Conservation (phyloP, 2,113 vertebrate genomes). For the Laticauda colubrina region DNA sequence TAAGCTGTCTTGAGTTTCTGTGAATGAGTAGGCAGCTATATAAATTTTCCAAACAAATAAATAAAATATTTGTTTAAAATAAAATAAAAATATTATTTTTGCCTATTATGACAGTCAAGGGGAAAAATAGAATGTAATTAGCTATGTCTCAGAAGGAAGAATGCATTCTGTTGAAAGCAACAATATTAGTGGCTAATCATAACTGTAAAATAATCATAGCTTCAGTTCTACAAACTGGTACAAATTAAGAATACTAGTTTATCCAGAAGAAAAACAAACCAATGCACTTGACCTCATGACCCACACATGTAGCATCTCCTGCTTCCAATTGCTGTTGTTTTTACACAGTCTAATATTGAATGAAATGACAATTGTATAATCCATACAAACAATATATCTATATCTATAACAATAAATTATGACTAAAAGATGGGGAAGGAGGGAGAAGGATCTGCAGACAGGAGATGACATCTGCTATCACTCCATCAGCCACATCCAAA, state of each 20-base stretch:
- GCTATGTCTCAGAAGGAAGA: not conserved
- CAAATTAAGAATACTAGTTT: not conserved
- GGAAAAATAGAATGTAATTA: not conserved
- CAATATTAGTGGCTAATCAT: not conserved
- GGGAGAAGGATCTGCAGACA: not conserved
- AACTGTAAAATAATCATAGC: not conserved
- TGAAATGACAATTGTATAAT: slow-evolving; percentile 14
- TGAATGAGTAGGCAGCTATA: too few relatives aligned
- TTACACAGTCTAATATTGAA: slow-evolving; percentile 15
- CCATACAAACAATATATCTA: not conserved
- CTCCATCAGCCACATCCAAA: not conserved
- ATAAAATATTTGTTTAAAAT: too few relatives aligned
- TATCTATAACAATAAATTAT: not conserved
- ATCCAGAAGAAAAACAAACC: not conserved
- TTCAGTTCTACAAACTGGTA: not conserved
- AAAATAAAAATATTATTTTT: not conserved
- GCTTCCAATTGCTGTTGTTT: slow-evolving; percentile 5
- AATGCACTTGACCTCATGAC: not conserved
- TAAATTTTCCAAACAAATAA: not conserved
- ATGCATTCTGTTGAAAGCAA: not conserved
- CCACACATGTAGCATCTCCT: not conserved
- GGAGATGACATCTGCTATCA: not conserved
- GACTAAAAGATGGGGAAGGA: not conserved
- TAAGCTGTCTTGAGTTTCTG: too few relatives aligned
- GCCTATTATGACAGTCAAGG: not conserved